Percentiles rank a stretch among this genome's conserved stretches.
Conservation (phyloP, 2,888 invertebrate genomes). For the Oasisia sp. region DNA sequence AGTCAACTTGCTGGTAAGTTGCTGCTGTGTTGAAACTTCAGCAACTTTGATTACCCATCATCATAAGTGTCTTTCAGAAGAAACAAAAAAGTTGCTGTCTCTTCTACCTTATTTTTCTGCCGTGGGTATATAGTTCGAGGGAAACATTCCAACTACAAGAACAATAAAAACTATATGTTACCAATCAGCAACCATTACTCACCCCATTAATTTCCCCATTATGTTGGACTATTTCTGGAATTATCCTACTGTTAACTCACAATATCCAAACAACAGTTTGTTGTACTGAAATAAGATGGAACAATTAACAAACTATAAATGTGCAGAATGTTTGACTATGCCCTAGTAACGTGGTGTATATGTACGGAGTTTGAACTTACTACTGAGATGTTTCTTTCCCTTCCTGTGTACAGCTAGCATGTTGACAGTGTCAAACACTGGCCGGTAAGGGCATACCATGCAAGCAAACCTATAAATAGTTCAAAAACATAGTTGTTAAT, state of each 20-base stretch:
- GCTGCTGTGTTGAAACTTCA: no score
- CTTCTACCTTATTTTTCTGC: no score
- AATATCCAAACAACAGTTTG: neutral
- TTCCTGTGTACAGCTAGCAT: constrained; percentile 54
- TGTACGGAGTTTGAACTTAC: constrained; percentile 38
- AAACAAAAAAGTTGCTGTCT: no score
- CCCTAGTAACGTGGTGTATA: neutral
- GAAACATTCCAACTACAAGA: neutral
- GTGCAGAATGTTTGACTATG: neutral
- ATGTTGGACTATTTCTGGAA: neutral
- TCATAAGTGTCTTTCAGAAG: no score
- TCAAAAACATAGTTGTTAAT: neutral
- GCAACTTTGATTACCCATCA: no score
- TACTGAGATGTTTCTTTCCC: constrained; percentile 55
- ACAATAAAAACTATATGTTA: neutral
- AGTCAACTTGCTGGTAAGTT: no score
- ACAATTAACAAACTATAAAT: neutral
- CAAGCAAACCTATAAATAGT: constrained; percentile 51
- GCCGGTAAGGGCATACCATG: constrained; percentile 50
- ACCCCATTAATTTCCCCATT: neutral
- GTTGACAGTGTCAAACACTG: constrained; percentile 58
- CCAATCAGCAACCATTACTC: neutral
- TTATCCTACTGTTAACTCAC: no score
- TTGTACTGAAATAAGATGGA: neutral
- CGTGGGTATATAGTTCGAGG: neutral